Conservation (phyloP, 23 tunicate species). For the Diplosoma virens region DNA sequence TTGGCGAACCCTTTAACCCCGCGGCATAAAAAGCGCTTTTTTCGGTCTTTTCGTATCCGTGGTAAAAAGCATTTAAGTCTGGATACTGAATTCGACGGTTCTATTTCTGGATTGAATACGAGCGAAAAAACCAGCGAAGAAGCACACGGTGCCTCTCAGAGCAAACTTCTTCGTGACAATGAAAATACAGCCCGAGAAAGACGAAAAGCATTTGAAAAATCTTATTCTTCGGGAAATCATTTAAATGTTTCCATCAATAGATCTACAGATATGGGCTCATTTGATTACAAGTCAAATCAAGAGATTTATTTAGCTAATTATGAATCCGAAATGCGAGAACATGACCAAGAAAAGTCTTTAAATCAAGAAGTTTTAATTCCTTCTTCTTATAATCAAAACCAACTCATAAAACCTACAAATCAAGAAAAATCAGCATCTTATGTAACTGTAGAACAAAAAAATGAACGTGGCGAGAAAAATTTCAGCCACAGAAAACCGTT, state of each 20-base stretch:
- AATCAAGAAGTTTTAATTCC: background rate
- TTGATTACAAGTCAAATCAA: constrained; percentile 46
- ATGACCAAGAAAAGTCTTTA: background rate
- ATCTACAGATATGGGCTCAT: constrained; percentile 31
- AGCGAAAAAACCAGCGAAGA: background rate
- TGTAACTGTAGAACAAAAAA: constrained; percentile 8
- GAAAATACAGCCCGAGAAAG: constrained; percentile 39
- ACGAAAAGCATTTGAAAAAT: constrained; percentile 39
- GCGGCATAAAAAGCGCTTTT: constrained; percentile 43
- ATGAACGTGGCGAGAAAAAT: no score
- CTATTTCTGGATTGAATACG: no score
- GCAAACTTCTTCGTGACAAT: background rate
- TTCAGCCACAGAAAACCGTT: no score
- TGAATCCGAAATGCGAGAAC: constrained; percentile 57
- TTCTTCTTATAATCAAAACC: background rate
- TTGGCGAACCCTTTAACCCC: constrained; percentile 27
- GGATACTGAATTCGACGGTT: background rate
- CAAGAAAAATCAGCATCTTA: background rate
- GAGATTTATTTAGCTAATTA: constrained; percentile 50
- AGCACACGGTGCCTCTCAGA: background rate
- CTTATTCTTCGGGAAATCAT: constrained; percentile 52
- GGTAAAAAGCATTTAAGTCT: constrained; percentile 5
- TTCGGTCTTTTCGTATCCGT: constrained; percentile 21
- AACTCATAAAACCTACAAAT: background rate
- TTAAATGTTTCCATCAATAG: background rate